Base-by-base conservation (phyloP, 2,113 vertebrate species). In the Pachypanchax playfairii region DNA sequence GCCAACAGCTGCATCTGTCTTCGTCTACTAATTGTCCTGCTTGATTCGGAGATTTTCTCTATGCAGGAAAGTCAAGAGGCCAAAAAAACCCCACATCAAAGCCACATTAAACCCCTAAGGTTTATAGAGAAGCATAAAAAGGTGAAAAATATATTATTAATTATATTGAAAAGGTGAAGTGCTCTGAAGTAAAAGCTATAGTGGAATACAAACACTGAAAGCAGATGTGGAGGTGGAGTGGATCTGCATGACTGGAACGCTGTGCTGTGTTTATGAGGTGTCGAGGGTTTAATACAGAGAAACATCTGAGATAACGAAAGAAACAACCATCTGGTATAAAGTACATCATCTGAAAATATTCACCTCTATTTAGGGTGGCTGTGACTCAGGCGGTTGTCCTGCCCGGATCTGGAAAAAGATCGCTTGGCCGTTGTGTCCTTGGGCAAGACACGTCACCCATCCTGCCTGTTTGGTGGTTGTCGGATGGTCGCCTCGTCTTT, bases 201-300 rank as follows among this genome's bases (percentile, higher is more conserved):
- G 14, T 54, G 42, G 20, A 53, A 29, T 26, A 36, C 43, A 57
- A 39, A 35, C 52, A 25, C 43, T 0, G 17, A 47, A 55, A 72
- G 28, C 76, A 85, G 77, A 44, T 80, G 77, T 38, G 43, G 65
- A 73, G 82, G 73, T 69, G 73, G 51, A 44, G 49, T 53, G 38
- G 20, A 49, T 56, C 20, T 42, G 58, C 50, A 42, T 28, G 61
- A 43, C 35, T 36, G 54, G 36, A 67, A 67, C 50, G n/a, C 21
- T 8, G 17, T 46, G 67, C 52, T 65, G 31, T 49, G 47, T 63
- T 79, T 71, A 65, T 28, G 17, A 36, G 28, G 31, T 58, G 70
- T 66, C 70, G 2, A 22, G 65, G 69, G 77, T 22, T 67, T 67
- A 55, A 82, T 78, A 77, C 60, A 60, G 57, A 58, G 31, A 58